A percentile compares a stretch with the other conserved stretches of the same genome.
phyloP scores from a whole-genome alignment of 64 coral and sea anemone species.

The Catalaphyllia jardinei region DNA sequence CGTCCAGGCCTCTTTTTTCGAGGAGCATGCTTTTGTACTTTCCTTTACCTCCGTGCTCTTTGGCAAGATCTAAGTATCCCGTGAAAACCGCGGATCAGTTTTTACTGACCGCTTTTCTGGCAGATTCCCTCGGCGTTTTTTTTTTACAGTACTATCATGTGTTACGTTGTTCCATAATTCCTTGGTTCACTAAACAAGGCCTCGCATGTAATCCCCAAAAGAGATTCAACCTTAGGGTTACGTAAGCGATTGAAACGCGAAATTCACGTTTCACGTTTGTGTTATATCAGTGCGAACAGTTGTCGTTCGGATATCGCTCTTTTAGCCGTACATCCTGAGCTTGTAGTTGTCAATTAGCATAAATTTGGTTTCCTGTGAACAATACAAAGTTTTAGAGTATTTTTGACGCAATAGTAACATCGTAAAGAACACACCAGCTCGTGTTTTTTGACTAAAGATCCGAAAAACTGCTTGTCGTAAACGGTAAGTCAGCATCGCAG shows the following conservation, averaged over 20 bases:
- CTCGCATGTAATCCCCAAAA: neutral
- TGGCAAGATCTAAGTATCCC: neutral
- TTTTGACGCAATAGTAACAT: neutral
- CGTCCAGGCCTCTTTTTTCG: neutral
- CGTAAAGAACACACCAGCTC: neutral
- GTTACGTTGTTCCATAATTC: neutral
- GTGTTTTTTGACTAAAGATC: neutral
- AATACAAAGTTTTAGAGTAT: conserved; percentile 12
- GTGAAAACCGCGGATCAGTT: neutral
- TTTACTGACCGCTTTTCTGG: neutral
- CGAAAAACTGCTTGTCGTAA: neutral
- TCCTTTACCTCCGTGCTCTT: no score
- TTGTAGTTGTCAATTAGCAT: conserved; percentile 15
- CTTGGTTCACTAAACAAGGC: neutral
- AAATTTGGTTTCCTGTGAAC: neutral
- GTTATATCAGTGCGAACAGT: neutral
- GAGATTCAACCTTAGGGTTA: neutral
- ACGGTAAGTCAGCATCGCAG: neutral
- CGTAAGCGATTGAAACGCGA: conserved; percentile 1
- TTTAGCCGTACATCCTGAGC: neutral
- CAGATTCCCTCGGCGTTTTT: neutral
- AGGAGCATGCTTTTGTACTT: no score
- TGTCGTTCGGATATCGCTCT: neutral
- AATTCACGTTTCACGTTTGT: neutral
- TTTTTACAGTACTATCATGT: neutral